Percentiles rank a stretch among this genome's conserved stretches.
phyloP scores from a whole-genome alignment of 2,888 invertebrate genomes.

The Achlya flavicornis region DNA sequence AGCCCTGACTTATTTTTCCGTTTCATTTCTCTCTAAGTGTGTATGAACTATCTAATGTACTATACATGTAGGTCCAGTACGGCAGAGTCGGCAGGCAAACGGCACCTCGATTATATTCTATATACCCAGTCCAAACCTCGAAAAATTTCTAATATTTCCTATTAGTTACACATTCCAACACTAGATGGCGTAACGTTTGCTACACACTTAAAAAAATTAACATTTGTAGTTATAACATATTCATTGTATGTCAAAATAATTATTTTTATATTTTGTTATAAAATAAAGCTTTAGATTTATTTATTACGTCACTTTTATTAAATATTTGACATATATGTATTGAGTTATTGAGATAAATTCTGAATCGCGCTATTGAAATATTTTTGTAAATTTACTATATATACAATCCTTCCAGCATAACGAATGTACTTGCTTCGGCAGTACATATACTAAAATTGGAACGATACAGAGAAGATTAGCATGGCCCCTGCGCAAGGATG shows the following conservation, averaged over 20 bases:
- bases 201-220: not conserved
- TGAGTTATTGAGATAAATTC: slow-evolving; percentile 9
- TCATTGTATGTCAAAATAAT: not conserved
- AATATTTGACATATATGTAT: not conserved
- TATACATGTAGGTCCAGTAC: too few relatives aligned
- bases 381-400: slow-evolving; percentile 19
- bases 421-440: too few relatives aligned
- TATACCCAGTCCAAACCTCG: too few relatives aligned
- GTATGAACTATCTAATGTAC: too few relatives aligned
- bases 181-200: not conserved
- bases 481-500: too few relatives aligned
- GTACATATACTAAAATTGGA: too few relatives aligned
- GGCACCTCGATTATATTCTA: too few relatives aligned
- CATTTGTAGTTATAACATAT: not conserved
- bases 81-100: too few relatives aligned
- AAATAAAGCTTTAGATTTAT: not conserved
- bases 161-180: not conserved
- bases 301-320: not conserved
- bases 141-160: too few relatives aligned
- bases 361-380: slow-evolving; percentile 31
- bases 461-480: too few relatives aligned
- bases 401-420: slow-evolving; percentile 16
- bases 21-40: too few relatives aligned
- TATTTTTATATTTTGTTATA: not conserved
- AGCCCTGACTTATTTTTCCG: too few relatives aligned